Percentiles rank a stretch among this genome's conserved stretches.
phyloP scores from a whole-genome alignment of 2,797 vertebrate genomes.

The Sciurus vulgaris region DNA sequence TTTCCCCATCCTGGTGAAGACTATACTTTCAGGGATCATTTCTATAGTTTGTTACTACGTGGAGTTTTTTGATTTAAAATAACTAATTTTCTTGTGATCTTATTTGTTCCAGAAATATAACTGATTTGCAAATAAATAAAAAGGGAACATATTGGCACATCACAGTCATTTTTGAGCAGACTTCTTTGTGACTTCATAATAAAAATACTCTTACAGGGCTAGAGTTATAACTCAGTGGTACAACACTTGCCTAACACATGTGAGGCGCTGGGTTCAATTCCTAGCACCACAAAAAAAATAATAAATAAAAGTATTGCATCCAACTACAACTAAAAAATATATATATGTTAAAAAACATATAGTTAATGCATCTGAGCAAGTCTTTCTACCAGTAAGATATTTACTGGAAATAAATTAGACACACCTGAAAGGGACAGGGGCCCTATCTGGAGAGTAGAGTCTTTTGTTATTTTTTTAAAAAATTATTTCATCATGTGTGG shows the following conservation, averaged over 20 bases:
- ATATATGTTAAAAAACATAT: too few relatives aligned
- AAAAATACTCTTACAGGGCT: background rate
- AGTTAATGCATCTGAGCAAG: background rate
- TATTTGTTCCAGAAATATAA: constrained; percentile 30
- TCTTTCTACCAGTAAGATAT: constrained; percentile 5
- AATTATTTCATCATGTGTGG: too few relatives aligned
- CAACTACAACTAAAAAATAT: too few relatives aligned
- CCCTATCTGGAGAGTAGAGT: background rate
- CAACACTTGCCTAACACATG: too few relatives aligned
- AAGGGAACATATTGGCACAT: background rate
- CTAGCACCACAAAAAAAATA: too few relatives aligned
- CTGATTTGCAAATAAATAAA: constrained; percentile 40
- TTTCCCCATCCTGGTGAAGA: background rate
- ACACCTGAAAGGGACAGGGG: background rate
- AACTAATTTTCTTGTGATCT: background rate
- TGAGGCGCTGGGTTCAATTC: too few relatives aligned
- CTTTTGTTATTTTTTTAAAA: background rate
- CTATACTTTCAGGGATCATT: too few relatives aligned
- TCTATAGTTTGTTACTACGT: too few relatives aligned
- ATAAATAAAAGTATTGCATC: too few relatives aligned
- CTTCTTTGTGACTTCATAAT: background rate
- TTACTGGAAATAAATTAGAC: background rate
- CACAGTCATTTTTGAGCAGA: constrained; percentile 18
- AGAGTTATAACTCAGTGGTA: too few relatives aligned
- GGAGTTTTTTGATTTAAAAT: constrained; percentile 56